A percentile compares a stretch with the other conserved stretches of the same genome.
These are phyloP conservation scores for Lumbricus terrestris DNA, from an alignment of 2,888 invertebrate genomes.

Conservation along the genomic window DNA sequence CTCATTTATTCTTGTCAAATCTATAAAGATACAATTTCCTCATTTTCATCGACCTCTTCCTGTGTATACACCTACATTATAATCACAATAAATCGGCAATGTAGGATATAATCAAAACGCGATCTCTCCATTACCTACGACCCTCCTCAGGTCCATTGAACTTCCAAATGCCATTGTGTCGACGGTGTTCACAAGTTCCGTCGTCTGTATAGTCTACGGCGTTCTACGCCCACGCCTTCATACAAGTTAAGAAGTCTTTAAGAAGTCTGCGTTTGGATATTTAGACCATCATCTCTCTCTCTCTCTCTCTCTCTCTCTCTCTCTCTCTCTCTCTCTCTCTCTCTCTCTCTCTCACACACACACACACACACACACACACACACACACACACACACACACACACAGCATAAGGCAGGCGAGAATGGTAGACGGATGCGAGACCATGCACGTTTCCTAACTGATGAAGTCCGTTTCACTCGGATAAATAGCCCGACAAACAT, in stretches of 20 bases:
- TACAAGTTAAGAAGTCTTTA: too few relatives aligned
- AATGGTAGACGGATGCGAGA: background rate
- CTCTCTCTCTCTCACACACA: too few relatives aligned
- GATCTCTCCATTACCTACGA: background rate
- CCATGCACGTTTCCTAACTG: background rate
- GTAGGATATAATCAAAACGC: background rate
- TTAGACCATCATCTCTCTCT: too few relatives aligned
- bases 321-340: too few relatives aligned
- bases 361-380: too few relatives aligned
- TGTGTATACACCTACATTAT: too few relatives aligned
- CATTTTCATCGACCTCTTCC: background rate
- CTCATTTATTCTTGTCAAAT: background rate
- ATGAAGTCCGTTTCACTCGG: background rate
- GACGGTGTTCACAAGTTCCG: background rate
- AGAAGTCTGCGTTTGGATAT: background rate
- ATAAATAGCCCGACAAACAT: too few relatives aligned
- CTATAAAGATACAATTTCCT: constrained; percentile 3
- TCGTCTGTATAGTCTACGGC: too few relatives aligned
- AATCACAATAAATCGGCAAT: background rate
- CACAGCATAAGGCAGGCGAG: background rate
- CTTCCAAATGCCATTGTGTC: background rate
- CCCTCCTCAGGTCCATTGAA: background rate
- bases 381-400: too few relatives aligned
- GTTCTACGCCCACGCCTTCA: background rate
- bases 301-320: too few relatives aligned